Base-by-base conservation (phyloP, 2,888 invertebrate species). In the Thysanoteuthis rhombus region DNA sequence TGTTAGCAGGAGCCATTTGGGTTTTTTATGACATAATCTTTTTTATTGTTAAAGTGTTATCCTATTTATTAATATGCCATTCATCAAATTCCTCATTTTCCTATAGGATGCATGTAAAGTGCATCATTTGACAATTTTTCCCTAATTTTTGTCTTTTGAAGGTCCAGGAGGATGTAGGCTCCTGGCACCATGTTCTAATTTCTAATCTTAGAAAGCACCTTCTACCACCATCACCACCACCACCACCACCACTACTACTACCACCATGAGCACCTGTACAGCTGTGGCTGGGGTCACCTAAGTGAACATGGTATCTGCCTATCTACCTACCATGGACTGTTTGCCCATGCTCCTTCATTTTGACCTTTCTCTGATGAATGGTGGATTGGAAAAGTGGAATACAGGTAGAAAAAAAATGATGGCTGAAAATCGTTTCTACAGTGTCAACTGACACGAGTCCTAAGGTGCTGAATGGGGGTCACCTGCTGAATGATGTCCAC, bases 121-220 rank as follows among this genome's bases (percentile, higher is more conserved):
- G 75, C 75, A 75, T 75, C 75, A n/a, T 75, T 75, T 75, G 75
- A 75, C 75, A 75, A 75, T n/a, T 75, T 75, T 75, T 75, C 75
- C 75, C 75, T 75, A 36, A n/a, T 75, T 75, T 75, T 75, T 75
- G 75, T 75, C 75, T 75, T n/a, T 75, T 75, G n/a, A 75, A 75
- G 75, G 75, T 75, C 75, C 75, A 75, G 75, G 75, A 75, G 75
- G 75, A 75, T 75, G 75, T 75, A 75, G 75, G 75, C 75, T 75
- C 75, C 75, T 75, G 75, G 75, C n/a, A 75, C 75, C n/a, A 36
- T 75, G 75, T 75, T 75, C 75, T n/a, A 75, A 75, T 75, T 75
- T 75, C 75, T 75, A n/a, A n/a, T 36, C 75, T 75, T 75, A 75
- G 75, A 75, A 75, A 75, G 36, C 75, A 10, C n/a, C 75, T n/a